Evolutionary conservation across 2,888 invertebrate genomes (phyloP).

Genomic region (Trachelus troglodyta): DNA sequence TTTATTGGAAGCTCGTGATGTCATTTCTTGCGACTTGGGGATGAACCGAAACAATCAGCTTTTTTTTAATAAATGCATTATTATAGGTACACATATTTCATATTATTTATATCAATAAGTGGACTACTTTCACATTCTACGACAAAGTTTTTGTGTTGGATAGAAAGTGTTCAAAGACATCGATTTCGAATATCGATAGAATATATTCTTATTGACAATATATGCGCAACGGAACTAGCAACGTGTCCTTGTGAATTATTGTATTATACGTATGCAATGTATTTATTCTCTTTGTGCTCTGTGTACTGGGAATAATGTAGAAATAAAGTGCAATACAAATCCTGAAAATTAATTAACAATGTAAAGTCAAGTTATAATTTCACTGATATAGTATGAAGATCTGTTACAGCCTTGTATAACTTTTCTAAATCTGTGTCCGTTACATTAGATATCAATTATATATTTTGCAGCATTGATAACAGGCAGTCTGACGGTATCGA

Average conservation of each 20-base stretch:
- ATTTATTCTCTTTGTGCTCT: not conserved
- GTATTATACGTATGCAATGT: not conserved
- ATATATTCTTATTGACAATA: not conserved
- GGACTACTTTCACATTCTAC: not conserved
- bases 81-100: slow-evolving; percentile 5
- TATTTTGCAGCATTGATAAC: slow-evolving; percentile 9
- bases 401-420: not conserved
- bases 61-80: not conserved
- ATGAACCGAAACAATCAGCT: slow-evolving; percentile 7
- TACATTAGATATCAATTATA: not conserved
- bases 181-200: not conserved
- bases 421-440: not conserved
- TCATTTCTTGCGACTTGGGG: slow-evolving; percentile 6
- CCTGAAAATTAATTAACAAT: not conserved
- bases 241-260: not conserved
- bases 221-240: not conserved
- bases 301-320: not conserved
- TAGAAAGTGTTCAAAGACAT: not conserved
- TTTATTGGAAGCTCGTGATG: not conserved
- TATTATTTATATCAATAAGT: not conserved
- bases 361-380: not conserved
- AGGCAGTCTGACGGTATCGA: slow-evolving; percentile 8
- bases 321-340: not conserved
- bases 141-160: not conserved
- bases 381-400: not conserved